phyloP scores from a whole-genome alignment of 64 coral and sea anemone species.

The Montipora sp. region DNA sequence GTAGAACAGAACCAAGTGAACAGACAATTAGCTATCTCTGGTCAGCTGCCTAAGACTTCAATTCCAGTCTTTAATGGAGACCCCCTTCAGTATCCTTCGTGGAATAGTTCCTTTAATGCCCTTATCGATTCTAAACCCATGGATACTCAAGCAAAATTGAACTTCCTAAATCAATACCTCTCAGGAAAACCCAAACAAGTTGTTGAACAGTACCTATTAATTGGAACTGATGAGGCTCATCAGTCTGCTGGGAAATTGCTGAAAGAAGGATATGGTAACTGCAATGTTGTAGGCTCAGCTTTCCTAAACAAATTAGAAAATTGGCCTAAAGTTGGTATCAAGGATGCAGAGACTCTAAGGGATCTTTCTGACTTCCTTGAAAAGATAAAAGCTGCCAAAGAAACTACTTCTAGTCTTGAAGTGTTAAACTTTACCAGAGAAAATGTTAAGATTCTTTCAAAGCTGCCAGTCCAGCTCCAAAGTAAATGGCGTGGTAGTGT shows the following conservation, averaged over 20 bases:
- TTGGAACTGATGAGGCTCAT: slow-evolving; percentile 44
- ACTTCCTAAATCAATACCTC: slow-evolving; percentile 4
- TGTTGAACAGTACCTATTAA: slow-evolving; percentile 46
- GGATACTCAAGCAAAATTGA: slow-evolving; percentile 30
- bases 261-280: slow-evolving; percentile 21
- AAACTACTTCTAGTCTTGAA: too few species aligned
- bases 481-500: too few species aligned
- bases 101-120: slow-evolving; percentile 36
- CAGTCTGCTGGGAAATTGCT: slow-evolving; percentile 26
- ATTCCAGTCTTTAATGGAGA: not conserved
- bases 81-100: slow-evolving; percentile 12
- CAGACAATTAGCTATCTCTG: slow-evolving; percentile 1
- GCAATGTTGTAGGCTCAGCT: slow-evolving; percentile 6
- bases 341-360: slow-evolving; percentile 22
- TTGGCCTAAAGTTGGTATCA: slow-evolving; percentile 53
- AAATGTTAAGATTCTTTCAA: too few species aligned
- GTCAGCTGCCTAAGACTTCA: slow-evolving; percentile 4
- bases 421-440: too few species aligned
- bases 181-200: slow-evolving; percentile 39
- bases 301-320: slow-evolving; percentile 61
- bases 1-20: slow-evolving; percentile 2
- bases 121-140: slow-evolving; percentile 7
- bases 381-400: not conserved
- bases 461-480: too few species aligned
- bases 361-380: slow-evolving; percentile 58